Base-by-base conservation (phyloP, 2,888 invertebrate genomes). In the Aphrophora alni region DNA sequence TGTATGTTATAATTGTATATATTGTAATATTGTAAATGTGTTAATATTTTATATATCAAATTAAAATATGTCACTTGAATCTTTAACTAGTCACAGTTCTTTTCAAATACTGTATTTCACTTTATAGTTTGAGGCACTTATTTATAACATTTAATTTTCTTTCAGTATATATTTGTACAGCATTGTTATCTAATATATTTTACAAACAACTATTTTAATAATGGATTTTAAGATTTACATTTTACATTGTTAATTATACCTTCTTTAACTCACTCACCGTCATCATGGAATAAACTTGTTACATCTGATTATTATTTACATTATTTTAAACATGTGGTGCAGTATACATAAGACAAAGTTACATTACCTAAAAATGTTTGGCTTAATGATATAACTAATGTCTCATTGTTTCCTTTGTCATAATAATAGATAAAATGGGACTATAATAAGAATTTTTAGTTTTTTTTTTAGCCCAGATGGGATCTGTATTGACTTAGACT, bases 41-140 rank as follows among this genome's bases (percentile, higher is more conserved):
- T 59, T 59, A 59, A 59, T 59, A 59, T 59, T 59, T 59, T 59
- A 59, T 59, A 21, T 59, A 59, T 59, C 21, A 59, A 59, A 59
- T 59, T 59, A 21, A 59, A 59, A 59, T 59, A 59, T 59, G 59
- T 59, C 59, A 59, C 59, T 59, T 59, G 59, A 59, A 59, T 21
- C 59, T 21, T 59, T 21, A 59, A 59, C 59, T 59, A 59, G 59
- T 59, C 59, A 59, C 33, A 44, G 44, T 59, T 59, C 5, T 59
- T 59, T 59, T 59, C 5, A 44, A 59, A 21, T 59, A 33, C 8
- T 33, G 8, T 33, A 21, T 59, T 0, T 21, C 21, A 21, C 10
- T 59, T 21, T 12, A 8, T 59, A 59, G 5, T 21, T 59, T 21
- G 59, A 59, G 10, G 21, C 59, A 59, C 59, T 21, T n/a, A 21